Conservation (phyloP, 2,113 vertebrate genomes). For the Megalops atlanticus region DNA sequence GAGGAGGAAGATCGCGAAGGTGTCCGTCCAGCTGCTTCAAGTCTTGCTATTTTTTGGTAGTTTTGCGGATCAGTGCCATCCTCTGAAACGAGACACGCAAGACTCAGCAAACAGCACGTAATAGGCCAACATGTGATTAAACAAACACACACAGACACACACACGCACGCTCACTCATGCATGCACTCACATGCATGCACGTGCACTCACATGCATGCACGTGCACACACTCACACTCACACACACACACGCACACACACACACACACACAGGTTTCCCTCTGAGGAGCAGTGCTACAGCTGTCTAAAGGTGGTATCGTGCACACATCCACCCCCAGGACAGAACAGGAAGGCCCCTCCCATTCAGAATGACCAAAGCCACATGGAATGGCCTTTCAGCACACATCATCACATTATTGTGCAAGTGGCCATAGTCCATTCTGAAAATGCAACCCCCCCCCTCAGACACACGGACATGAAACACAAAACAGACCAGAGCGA, state of each 20-base stretch:
- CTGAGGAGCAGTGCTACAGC: too few relatives aligned
- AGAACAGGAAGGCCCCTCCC: too few relatives aligned
- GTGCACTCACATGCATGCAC: background rate
- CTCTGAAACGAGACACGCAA: constrained; percentile 75
- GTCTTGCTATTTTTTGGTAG: constrained; percentile 90
- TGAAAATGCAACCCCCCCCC: too few relatives aligned
- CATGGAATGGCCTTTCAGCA: background rate
- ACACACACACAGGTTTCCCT: background rate
- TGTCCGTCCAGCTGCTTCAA: constrained; percentile 23
- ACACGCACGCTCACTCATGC: background rate
- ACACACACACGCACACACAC: background rate
- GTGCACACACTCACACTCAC: background rate
- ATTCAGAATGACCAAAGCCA: too few relatives aligned
- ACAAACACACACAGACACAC: background rate
- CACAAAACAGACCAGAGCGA: too few relatives aligned
- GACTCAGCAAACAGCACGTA: too few relatives aligned
- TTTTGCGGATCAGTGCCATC: constrained; percentile 98
- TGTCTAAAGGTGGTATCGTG: too few relatives aligned
- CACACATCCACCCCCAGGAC: too few relatives aligned
- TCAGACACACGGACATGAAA: too few relatives aligned
- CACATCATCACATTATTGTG: background rate
- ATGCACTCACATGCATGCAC: background rate
- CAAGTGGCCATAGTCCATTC: background rate
- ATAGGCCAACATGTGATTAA: too few relatives aligned
- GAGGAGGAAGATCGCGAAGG: background rate